Percentiles rank a stretch among this genome's conserved stretches.
Evolutionary conservation across 1,140 invertebrate species (phyloP).

Genomic region (Manduca sexta): DNA sequence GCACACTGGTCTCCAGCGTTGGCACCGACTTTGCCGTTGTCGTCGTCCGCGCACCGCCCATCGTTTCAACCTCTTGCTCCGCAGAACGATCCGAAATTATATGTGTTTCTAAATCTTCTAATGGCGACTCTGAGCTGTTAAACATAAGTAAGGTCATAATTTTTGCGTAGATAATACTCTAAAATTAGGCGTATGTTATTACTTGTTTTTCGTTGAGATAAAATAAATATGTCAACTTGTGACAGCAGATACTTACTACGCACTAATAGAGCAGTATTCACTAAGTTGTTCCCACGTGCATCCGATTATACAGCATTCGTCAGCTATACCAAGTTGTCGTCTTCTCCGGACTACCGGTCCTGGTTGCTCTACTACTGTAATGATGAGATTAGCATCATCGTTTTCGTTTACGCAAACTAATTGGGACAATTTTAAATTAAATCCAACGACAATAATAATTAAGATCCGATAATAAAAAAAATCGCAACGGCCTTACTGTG

Average conservation of each 20-base stretch:
- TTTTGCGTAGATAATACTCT: neutral
- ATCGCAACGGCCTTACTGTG: too few species aligned
- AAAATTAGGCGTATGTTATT: too few species aligned
- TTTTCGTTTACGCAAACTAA: too few species aligned
- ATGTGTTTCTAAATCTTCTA: conserved; percentile 45
- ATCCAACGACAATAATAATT: too few species aligned
- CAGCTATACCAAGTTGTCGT: conserved; percentile 49
- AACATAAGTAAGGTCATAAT: neutral
- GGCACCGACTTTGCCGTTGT: conserved; percentile 10
- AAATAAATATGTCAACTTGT: neutral
- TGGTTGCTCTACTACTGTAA: conserved; percentile 57
- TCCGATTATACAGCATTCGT: conserved; percentile 50
- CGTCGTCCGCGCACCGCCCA: conserved; percentile 9
- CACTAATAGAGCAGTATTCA: conserved; percentile 55
- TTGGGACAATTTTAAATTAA: too few species aligned
- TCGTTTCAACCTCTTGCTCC: conserved; percentile 25
- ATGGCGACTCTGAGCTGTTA: conserved; percentile 44
- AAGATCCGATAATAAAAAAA: too few species aligned
- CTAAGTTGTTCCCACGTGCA: conserved; percentile 53
- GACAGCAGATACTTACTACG: conserved; percentile 36
- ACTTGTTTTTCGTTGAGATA: neutral
- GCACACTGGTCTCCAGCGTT: conserved; percentile 15
- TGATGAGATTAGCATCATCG: too few species aligned
- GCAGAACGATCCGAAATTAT: conserved; percentile 55
- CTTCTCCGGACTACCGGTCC: conserved; percentile 35